Conservation (phyloP, 1,140 invertebrate species). For the Tetranychus urticae region DNA sequence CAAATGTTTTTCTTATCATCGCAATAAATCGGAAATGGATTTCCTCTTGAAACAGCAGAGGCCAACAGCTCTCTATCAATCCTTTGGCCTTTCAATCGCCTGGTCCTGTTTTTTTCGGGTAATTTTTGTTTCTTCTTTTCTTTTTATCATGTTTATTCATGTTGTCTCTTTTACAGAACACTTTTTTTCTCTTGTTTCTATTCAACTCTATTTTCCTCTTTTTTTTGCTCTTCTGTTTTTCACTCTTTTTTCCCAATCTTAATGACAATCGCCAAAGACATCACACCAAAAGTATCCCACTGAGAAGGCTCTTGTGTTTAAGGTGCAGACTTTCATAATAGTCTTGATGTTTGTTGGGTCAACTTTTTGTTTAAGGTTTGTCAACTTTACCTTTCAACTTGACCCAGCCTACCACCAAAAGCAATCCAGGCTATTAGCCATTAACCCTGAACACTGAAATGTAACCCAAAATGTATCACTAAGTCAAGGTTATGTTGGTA, state of each 20-base stretch:
- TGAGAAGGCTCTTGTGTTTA: slow-evolving; percentile 16
- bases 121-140: no score
- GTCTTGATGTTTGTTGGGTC: no score
- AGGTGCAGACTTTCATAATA: background rate
- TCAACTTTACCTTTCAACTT: background rate
- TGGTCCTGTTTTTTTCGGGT: no score
- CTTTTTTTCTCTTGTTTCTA: no score
- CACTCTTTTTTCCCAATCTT: slow-evolving; percentile 18
- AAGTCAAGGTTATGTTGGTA: no score
- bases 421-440: background rate
- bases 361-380: background rate
- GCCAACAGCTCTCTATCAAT: no score
- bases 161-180: no score
- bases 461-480: background rate
- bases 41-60: background rate
- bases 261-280: slow-evolving; percentile 18
- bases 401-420: background rate
- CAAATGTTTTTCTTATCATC: background rate
- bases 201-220: slow-evolving; percentile 2
- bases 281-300: slow-evolving; percentile 6
- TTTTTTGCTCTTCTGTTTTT: slow-evolving; percentile 10
- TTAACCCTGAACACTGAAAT: background rate
- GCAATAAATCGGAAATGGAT: background rate
- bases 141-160: no score
- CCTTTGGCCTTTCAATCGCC: no score